Evolutionary conservation across 2,888 invertebrate species (phyloP), one percentile per base, ranked within the genome.

Genomic region (Mythimna ferrago): DNA sequence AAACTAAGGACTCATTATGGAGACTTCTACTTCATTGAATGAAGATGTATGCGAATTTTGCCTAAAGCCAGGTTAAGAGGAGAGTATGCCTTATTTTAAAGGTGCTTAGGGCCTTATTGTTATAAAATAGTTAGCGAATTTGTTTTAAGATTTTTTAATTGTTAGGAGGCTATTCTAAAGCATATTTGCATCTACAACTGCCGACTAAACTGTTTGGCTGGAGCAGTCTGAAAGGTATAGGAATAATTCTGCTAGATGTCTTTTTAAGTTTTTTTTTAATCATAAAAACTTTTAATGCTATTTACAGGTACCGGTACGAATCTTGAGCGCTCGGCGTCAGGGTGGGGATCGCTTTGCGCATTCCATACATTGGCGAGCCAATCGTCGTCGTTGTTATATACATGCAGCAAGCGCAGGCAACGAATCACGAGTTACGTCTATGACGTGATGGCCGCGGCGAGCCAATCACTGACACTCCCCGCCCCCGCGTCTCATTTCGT

Each of bases 11-110:
- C n/a, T 16, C 19, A 48, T 48, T 54, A 6, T 51, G 44, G 44
- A 63, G 38, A 54, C 35, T 32, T 19, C 38, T 35, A 44, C 19
- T n/a, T 58, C 38, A 51, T 21, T 3, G 35, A 66, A 56, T 41
- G 16, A 71, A 35, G 57, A 71, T 19, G 38, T 19, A 66, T 54
- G 48, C 38, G 32, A 62, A 65, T 75, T 63, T 58, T 71, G 75
- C 65, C 79, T 71, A 26, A 66, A 54, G 38, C 51, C n/a, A 48
- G 54, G 51, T 62, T 75, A 57, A 41, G 35, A 57, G 48, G 19
- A 80, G 21, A 71, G 6, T 54, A 71, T 72, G 76, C 80, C 76
- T 80, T 79, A 71, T 71, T 64, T 56, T 58, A 10, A 66, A 76
- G 66, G 71, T 68, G 67, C 67, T 68, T 66, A 41, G 44, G 38